phyloP scores from a whole-genome alignment of 2,797 vertebrate genomes.

The Kryptopterus vitreolus region DNA sequence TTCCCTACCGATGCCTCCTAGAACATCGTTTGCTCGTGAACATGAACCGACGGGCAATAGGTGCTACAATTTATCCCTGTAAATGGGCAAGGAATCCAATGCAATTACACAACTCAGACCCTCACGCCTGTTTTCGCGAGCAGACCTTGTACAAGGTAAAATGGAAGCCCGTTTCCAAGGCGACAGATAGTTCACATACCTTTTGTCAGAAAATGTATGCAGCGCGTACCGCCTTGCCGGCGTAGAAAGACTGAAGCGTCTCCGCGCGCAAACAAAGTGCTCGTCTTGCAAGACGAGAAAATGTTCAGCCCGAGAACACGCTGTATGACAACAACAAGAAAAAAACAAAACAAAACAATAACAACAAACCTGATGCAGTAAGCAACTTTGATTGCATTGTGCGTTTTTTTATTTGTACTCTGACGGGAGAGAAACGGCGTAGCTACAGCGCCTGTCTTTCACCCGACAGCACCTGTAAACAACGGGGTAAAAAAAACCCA shows the following conservation, averaged over 20 bases:
- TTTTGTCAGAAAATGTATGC: conserved; percentile 31
- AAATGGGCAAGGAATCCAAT: background rate
- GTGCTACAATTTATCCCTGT: background rate
- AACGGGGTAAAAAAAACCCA: background rate
- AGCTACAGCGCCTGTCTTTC: conserved; percentile 41
- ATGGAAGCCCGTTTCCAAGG: conserved; percentile 37
- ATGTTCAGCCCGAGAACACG: background rate
- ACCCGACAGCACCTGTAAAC: conserved; percentile 54
- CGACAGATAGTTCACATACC: conserved; percentile 35
- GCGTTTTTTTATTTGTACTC: conserved; percentile 5
- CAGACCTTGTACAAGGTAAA: background rate
- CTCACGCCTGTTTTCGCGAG: conserved; percentile 9
- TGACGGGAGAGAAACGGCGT: conserved; percentile 18
- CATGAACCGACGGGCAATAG: background rate
- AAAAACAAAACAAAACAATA: too few relatives aligned
- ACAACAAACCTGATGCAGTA: conserved; percentile 6
- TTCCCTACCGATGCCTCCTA: too few relatives aligned
- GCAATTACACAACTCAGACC: background rate
- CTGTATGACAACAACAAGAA: background rate
- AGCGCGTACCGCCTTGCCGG: background rate
- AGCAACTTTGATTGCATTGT: conserved; percentile 42
- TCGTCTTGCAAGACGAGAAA: background rate
- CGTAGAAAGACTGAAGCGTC: conserved; percentile 24
- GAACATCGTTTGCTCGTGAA: background rate
- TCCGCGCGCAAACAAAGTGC: conserved; percentile 2